Percentiles rank a stretch among this genome's conserved stretches.
Evolutionary conservation across 64 coral and sea anemone species (phyloP).

Genomic region (Porites australiensis): DNA sequence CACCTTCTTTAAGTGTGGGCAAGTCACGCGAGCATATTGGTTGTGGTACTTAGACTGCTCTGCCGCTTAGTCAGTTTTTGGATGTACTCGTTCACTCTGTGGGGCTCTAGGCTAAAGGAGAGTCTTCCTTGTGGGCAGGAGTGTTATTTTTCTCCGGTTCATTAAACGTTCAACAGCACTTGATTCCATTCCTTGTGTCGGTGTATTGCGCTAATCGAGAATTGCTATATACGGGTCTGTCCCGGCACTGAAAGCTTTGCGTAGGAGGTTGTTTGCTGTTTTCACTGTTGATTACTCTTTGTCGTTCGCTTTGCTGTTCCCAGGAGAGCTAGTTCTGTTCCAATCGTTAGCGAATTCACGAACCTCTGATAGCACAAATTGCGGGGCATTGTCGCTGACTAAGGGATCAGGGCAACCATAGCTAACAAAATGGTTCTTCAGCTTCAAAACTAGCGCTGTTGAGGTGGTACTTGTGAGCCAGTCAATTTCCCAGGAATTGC

Average conservation of each 20-base stretch:
- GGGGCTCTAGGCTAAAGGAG: too few relatives aligned
- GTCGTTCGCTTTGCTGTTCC: neutral
- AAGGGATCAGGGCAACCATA: too few relatives aligned
- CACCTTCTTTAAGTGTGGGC: neutral
- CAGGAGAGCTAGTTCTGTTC: neutral
- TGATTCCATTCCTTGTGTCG: too few relatives aligned
- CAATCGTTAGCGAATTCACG: neutral
- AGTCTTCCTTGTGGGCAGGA: too few relatives aligned
- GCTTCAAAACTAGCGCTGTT: neutral
- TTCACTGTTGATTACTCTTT: neutral
- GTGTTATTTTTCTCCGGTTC: too few relatives aligned
- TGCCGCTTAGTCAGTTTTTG: neutral
- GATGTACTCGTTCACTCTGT: too few relatives aligned
- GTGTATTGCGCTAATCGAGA: too few relatives aligned
- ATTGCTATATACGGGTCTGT: too few relatives aligned
- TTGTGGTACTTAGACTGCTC: neutral
- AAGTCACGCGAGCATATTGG: neutral
- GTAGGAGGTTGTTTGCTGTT: neutral
- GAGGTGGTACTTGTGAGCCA: neutral
- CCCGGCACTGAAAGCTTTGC: neutral
- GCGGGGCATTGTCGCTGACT: neutral
- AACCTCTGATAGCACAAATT: neutral
- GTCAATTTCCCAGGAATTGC: slow-evolving; percentile 3
- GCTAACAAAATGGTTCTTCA: too few relatives aligned
- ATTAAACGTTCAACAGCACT: too few relatives aligned